Percentiles rank a stretch among this genome's conserved stretches.
Evolutionary conservation across 2,113 vertebrate species (phyloP).

Genomic region (Aptenodytes forsteri): DNA sequence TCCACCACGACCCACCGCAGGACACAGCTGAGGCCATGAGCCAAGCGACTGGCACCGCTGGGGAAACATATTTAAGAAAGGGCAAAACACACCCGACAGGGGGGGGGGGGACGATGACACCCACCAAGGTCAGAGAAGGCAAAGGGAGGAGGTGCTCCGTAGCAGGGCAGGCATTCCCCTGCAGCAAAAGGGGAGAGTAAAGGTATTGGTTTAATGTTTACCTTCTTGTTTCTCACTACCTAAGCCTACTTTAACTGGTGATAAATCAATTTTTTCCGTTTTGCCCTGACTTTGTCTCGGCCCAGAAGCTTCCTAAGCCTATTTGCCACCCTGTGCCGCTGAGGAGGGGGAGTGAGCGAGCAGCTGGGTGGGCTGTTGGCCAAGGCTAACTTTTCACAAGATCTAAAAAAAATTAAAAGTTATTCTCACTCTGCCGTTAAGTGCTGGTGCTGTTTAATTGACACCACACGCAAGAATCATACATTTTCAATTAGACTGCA

Average conservation of each 20-base stretch:
- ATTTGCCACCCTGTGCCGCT: fast-evolving
- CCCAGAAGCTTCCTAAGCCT: not conserved
- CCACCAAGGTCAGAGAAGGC: not conserved
- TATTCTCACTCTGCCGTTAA: not conserved
- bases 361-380: not conserved
- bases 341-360: not conserved
- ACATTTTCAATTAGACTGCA: not conserved
- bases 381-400: not conserved
- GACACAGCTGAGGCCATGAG: not conserved
- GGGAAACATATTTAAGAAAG: fast-evolving
- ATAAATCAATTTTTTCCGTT: not conserved
- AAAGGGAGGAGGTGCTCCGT: not conserved
- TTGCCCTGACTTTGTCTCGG: not conserved
- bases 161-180: not conserved
- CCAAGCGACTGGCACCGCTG: not conserved
- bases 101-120: fast-evolving
- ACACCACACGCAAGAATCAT: not conserved
- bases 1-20: not conserved
- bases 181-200: not conserved
- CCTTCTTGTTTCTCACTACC: not conserved
- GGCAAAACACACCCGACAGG: not conserved
- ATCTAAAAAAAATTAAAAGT: not conserved
- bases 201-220: not conserved
- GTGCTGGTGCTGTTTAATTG: not conserved
- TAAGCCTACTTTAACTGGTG: not conserved